Evolutionary conservation across 2,888 invertebrate genomes (phyloP).

Genomic region (Venusia cambrica): DNA sequence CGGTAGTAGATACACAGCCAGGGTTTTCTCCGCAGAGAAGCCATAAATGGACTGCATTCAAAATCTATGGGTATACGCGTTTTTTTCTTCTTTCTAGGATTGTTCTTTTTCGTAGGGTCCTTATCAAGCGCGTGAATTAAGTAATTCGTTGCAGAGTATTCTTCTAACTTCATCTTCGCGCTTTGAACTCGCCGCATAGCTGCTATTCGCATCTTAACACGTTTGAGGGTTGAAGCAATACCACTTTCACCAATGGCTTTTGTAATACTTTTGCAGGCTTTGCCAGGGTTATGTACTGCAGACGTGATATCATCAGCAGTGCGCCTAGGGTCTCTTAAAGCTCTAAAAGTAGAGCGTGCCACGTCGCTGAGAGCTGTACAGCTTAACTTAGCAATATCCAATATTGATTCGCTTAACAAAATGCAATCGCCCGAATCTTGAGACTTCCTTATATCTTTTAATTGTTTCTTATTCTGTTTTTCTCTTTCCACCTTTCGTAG

Average conservation of each 20-base stretch:
- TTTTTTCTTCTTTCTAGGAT: constrained; percentile 19
- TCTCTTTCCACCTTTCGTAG: constrained; percentile 21
- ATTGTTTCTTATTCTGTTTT: constrained; percentile 22
- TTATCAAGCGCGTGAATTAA: constrained; percentile 31
- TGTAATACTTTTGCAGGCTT: constrained; percentile 26
- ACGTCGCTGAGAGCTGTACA: constrained; percentile 13
- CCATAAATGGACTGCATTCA: constrained; percentile 46
- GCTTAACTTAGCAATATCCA: constrained; percentile 26
- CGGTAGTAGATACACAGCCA: constrained; percentile 39
- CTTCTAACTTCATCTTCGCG: constrained; percentile 27
- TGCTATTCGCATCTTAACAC: constrained; percentile 28
- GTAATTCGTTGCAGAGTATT: constrained; percentile 30
- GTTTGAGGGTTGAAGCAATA: constrained; percentile 28
- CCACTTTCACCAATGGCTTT: constrained; percentile 25
- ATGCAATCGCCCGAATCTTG: constrained; percentile 27
- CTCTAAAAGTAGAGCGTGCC: constrained; percentile 26
- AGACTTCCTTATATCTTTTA: constrained; percentile 23
- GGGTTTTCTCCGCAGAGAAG: constrained; percentile 43
- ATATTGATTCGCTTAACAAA: constrained; percentile 32
- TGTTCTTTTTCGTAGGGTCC: constrained; percentile 32
- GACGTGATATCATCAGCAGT: too few species aligned
- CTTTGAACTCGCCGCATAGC: constrained; percentile 14
- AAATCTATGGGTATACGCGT: constrained; percentile 31
- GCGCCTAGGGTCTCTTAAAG: constrained; percentile 31
- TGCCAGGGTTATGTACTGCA: too few species aligned